A percentile compares a stretch with the other conserved stretches of the same genome.
These are phyloP conservation scores for Ceratothoa steindachneri DNA, from an alignment of 2,888 invertebrate species.

Conservation along the genomic window DNA sequence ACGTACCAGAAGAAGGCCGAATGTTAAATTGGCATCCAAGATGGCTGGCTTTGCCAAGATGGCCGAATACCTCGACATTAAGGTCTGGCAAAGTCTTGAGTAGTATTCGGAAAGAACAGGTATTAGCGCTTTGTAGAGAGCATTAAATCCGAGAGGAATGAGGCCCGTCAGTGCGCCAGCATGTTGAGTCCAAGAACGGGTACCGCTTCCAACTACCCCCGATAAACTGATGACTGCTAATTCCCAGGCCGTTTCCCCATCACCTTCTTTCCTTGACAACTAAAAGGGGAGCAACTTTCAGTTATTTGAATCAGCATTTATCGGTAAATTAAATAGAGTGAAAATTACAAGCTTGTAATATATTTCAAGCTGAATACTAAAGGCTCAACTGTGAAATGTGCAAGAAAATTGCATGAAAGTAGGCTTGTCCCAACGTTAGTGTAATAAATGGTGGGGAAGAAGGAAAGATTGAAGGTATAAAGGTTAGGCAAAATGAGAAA, in stretches of 20 bases:
- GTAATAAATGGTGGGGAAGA: no score
- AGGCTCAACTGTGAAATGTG: no score
- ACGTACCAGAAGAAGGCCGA: constrained; percentile 35
- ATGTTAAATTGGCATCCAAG: constrained; percentile 33
- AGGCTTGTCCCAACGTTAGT: no score
- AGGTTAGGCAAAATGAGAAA: no score
- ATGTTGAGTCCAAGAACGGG: constrained; percentile 45
- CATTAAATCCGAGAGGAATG: constrained; percentile 30
- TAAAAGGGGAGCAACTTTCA: not conserved
- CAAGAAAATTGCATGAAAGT: no score
- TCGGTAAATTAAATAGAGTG: no score
- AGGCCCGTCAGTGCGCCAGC: constrained; percentile 43
- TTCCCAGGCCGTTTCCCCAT: constrained; percentile 33
- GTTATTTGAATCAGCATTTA: no score
- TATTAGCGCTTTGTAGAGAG: constrained; percentile 25
- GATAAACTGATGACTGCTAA: constrained; percentile 36
- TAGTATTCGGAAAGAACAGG: constrained; percentile 30
- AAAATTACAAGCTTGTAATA: no score
- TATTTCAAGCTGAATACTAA: no score
- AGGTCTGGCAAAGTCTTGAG: constrained; percentile 26
- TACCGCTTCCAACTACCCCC: constrained; percentile 40
- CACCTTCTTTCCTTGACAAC: constrained; percentile 24
- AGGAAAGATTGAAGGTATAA: no score
- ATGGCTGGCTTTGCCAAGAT: constrained; percentile 2
- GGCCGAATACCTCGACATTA: constrained; percentile 18